Evolutionary conservation across 1,140 invertebrate genomes (phyloP).

Genomic region (Pseudoatta argentina): DNA sequence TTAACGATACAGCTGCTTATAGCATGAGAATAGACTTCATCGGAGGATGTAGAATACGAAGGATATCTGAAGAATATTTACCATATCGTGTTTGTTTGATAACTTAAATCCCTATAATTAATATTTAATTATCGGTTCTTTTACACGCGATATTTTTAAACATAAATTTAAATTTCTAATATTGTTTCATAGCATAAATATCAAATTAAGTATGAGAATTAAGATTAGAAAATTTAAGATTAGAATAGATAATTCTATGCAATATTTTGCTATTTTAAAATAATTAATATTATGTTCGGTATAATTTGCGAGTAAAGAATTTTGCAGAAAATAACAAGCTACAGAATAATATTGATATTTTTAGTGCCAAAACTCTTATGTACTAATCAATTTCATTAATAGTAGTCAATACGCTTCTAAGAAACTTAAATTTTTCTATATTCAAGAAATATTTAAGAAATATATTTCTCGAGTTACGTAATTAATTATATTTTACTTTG

Average conservation of each 20-base stretch:
- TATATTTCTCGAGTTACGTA: not conserved
- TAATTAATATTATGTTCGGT: not conserved
- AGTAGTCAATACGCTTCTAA: not conserved
- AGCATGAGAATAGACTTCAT: conserved; percentile 35
- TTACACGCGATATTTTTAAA: conserved; percentile 17
- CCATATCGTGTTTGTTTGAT: conserved; percentile 14
- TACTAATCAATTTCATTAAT: not conserved
- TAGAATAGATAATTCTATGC: not conserved
- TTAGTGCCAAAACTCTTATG: not conserved
- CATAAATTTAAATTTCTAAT: conserved; percentile 12
- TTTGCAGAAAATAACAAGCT: not conserved
- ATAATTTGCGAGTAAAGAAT: not conserved
- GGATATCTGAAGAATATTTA: not conserved
- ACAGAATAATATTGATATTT: not conserved
- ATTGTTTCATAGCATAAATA: not conserved
- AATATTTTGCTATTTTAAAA: not conserved
- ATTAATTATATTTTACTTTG: not conserved
- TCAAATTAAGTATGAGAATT: conserved; percentile 8
- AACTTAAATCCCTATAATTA: conserved; percentile 27
- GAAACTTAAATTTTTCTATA: not conserved
- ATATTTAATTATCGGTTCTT: conserved; percentile 25
- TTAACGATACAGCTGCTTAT: conserved; percentile 42
- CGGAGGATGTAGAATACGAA: conserved; percentile 22
- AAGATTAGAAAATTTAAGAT: not conserved
- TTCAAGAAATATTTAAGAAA: not conserved